These are phyloP conservation scores for Casuarius casuarius DNA, from an alignment of 2,113 vertebrate species.

Conservation along the genomic window DNA sequence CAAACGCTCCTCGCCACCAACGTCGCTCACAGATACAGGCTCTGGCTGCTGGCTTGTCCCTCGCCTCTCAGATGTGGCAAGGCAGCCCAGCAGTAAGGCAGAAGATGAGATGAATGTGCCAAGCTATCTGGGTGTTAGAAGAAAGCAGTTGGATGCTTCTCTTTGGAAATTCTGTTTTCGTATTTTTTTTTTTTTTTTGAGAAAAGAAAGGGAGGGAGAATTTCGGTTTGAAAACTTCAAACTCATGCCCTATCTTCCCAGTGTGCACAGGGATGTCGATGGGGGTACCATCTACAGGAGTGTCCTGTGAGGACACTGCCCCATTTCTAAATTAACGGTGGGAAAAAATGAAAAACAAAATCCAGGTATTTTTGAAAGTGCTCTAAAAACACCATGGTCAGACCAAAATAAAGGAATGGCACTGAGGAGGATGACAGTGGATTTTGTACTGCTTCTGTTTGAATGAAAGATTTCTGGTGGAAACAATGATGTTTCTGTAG, in stretches of 20 bases:
- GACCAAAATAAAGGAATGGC: background rate
- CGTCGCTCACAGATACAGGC: background rate
- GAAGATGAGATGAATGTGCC: background rate
- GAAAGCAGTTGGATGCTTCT: background rate
- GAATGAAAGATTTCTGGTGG: background rate
- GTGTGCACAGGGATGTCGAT: background rate
- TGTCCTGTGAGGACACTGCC: background rate
- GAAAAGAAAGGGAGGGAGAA: background rate
- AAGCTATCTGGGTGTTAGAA: conserved; percentile 16
- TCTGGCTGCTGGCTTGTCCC: conserved; percentile 3
- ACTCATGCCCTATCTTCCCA: background rate
- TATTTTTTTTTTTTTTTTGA: background rate
- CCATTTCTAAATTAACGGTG: background rate
- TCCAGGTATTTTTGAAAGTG: background rate
- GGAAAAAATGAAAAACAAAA: background rate
- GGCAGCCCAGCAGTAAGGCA: conserved; percentile 16
- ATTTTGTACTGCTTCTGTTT: background rate
- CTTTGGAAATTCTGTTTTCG: conserved; percentile 19
- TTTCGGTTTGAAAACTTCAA: background rate
- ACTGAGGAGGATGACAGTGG: background rate
- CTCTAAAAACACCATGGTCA: background rate
- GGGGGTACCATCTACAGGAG: background rate
- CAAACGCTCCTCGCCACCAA: conserved; percentile 34
- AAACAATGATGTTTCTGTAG: background rate
- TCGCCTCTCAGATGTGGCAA: conserved; percentile 9